Evolutionary conservation across 2,113 vertebrate genomes (phyloP), one percentile per base, ranked within the genome.

Genomic region (Prionailurus viverrinus): DNA sequence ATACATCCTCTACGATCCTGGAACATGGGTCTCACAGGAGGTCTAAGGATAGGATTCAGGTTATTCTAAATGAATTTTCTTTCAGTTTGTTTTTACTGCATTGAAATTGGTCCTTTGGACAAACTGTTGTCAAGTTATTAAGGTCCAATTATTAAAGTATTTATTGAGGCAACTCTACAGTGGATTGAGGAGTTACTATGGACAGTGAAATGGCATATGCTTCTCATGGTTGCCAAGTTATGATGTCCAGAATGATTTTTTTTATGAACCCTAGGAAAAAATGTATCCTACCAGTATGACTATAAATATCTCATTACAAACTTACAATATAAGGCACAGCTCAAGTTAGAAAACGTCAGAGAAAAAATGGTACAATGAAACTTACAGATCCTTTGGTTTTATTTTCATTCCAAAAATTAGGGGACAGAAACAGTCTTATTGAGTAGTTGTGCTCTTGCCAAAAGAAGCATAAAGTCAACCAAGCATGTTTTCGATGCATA

Each of bases 1-100:
- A 82, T 29, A 58, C 3, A 86, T 63, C 25, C 27, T 74, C 68
- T 55, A 36, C 86, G 36, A 31, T 80, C 27, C 9, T 61, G 91
- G 80, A 68, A 48, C 29, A 58, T 1, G 4, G 19, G 10, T 25
- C 33, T 94, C 55, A 25, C 55, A 19, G 13, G 69, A 81, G 69
- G 58, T 92, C 29, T 82, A 97, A 92, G 79, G 68, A 86, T 66
- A 82, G 33, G 55, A 92, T 79, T 90, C 33, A 89, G 19, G 11
- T 89, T 86, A 23, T 94, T 96, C 53, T 51, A 94, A 89, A 89
- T n/a, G 7, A 83, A 73, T 74, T 87, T 95, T 48, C 27, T 79
- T 94, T 89, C 39, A 33, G 81, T 94, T 89, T 69, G 29, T 88
- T 91, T 95, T 36, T 69, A 69, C 78, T 84, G 55, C 36, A n/a